Evolutionary conservation across 2,113 vertebrate genomes (phyloP), one percentile per base, ranked within the genome.

Genomic region (Megaptera novaeangliae): DNA sequence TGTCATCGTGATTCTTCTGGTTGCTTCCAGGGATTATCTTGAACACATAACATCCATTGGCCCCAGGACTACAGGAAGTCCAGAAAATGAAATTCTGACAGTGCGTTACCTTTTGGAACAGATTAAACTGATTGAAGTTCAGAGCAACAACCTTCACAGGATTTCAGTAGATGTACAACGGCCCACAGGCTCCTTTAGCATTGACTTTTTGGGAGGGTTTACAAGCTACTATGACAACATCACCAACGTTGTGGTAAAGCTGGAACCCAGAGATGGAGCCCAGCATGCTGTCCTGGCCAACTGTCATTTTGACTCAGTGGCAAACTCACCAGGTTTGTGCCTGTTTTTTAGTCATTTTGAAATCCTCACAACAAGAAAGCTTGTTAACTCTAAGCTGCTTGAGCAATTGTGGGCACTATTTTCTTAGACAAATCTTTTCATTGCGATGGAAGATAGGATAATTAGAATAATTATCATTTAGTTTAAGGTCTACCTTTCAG

Each of bases 221-320:
- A 99, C 99, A 69, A 99, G 99, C 98, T 99, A 99, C 97, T 99
- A 99, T 74, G 99, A 99, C 98, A 99, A 99, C 5, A 99, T 99
- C 98, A 99, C 99, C 96, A 99, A 99, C 96, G 96, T 99, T 0
- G 99, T 98, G 0, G 99, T 99, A 61, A 99, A 99, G 89, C 98
- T 99, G 94, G 99, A 99, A 97, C 99, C 99, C 17, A 99, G 95
- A 87, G 96, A 29, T 0, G 99, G 99, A 77, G 98, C 99, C 0
- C 97, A 99, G 97, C 99, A 99, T 96, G 98, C 99, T 34, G 99
- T 99, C 89, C 98, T 99, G 68, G 99, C 99, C 74, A 99, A 99
- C 95, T 99, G 99, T 97, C 99, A 99, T 98, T 99, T 99, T 98
- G 99, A 99, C 98, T 99, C 99, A 0, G 99, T 99, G 97, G 99